A percentile compares a stretch with the other conserved stretches of the same genome.
Evolutionary conservation across 2,797 vertebrate genomes (phyloP).

Genomic region (Antennarius maculatus): DNA sequence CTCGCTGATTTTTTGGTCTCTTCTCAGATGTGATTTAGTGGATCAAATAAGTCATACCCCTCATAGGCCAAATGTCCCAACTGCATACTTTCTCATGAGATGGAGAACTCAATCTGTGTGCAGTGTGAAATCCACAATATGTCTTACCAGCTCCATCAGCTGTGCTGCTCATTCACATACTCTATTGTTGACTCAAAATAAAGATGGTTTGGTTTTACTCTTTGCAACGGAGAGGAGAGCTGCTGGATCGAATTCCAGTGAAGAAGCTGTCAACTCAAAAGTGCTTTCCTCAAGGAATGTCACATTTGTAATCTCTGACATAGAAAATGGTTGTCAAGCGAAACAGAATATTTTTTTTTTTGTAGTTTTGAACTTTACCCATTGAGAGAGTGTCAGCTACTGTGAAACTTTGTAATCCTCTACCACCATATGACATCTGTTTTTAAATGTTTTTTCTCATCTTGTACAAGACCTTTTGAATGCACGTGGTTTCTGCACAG

Average conservation of each 20-base stretch:
- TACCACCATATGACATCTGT: not conserved
- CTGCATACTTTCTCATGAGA: conserved; percentile 76
- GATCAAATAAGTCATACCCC: conserved; percentile 64
- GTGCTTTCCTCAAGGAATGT: conserved; percentile 43
- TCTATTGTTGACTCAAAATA: conserved; percentile 76
- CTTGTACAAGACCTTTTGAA: not conserved
- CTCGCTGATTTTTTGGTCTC: conserved; percentile 40
- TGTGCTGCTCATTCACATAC: conserved; percentile 80
- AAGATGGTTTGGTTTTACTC: conserved; percentile 59
- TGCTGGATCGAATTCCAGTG: conserved; percentile 56
- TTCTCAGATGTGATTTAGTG: conserved; percentile 53
- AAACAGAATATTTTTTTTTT: conserved; percentile 23
- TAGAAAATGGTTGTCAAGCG: conserved; percentile 35
- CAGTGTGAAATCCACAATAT: conserved; percentile 75
- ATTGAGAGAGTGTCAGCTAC: not conserved
- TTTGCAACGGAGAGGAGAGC: conserved; percentile 31
- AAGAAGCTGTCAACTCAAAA: conserved; percentile 56
- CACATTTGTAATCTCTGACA: conserved; percentile 41
- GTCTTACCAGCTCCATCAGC: conserved; percentile 74
- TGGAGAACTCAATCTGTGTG: conserved; percentile 65
- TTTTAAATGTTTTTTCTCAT: conserved; percentile 3
- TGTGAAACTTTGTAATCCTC: not conserved
- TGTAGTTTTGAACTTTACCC: not conserved
- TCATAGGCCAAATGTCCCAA: conserved; percentile 58
- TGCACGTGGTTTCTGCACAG: not conserved